Base-by-base conservation (phyloP, 2,797 vertebrate genomes). In the Sylvilagus floridanus region DNA sequence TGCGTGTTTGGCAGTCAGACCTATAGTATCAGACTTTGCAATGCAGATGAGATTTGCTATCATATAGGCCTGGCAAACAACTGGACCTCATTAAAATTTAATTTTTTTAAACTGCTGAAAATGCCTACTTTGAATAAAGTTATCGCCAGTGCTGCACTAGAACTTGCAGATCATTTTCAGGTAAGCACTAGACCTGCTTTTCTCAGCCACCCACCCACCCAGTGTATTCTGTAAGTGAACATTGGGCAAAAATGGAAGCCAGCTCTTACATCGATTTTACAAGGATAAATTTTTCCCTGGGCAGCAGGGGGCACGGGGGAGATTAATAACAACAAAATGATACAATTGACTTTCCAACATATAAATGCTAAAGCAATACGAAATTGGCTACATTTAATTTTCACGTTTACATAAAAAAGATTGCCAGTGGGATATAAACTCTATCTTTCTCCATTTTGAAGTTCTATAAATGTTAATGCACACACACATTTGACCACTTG, bases 1-100 rank as follows among this genome's bases (percentile, higher is more conserved):
- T 98, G 96, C 98, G 98, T 98, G 98, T 99, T 99, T 99, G 99
- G 98, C 98, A 99, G 98, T 98, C 98, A 98, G 98, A 99, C 97
- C 97, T 98, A 98, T 96, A 98, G 98, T 98, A 92, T 98, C 97
- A 97, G 93, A 98, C 98, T 98, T 98, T 98, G 98, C 96, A 97
- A 97, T 97, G 93, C 98, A 98, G 98, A 96, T 97, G 97, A 97
- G 96, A 97, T 92, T 82, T 96, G 97, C 96, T 97, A 97, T 97
- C 96, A 88, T 95, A 42, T 63, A 98, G 96, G 78, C 94, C 97
- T 96, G 88, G 22, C 95, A 96, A 97, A 98, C 96, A 96, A 98
- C 87, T 86, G 96, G 97, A 97, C 97, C 96, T 97, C 98, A 97
- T 98, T 97, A 98, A 98, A 98, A 97, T 93, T 97, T 96, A 97